Evolutionary conservation across 2,797 vertebrate genomes (phyloP), one percentile per base, ranked within the genome.

Genomic region (Anniella stebbinsi): DNA sequence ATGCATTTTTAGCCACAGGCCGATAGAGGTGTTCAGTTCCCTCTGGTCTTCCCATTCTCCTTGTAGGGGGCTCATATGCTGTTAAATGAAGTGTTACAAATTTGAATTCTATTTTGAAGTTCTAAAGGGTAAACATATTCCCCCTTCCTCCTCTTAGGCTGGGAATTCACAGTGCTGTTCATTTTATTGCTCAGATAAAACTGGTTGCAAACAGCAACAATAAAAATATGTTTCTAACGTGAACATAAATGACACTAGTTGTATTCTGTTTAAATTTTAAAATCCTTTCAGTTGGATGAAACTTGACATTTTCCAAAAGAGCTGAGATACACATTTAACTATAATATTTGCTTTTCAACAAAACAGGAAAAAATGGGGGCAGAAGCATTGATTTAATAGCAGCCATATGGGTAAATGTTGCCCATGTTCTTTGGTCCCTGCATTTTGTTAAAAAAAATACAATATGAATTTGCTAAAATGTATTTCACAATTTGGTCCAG

Each of bases 51-150:
- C 93, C 93, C 95, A 92, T 94, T 92, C 48, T 21, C 90, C 84
- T 94, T 95, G 95, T 95, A 36, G 17, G 94, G 93, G 96, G 95
- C 97, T 97, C 94, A 96, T 97, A 96, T 93, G 87, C 94, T 93
- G 89, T 94, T 96, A 95, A 97, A 97, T 97, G 97, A 97, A 97
- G 96, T 97, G 96, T 94, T 97, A 94, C 86, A 91, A 93, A 92
- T 93, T 95, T 95, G 94, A 95, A 94, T 97, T 96, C 96, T 97
- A 97, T 96, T 95, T 93, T 96, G 95, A 90, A 95, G 94, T 95
- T 96, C 94, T 96, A 96, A 97, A 96, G 92, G 95, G 93, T 63
- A 63, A 93, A 94, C 93, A 91, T 92, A 21, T 83, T 91, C 94
- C 85, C 6, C 45, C 45, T 84, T 92, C 85, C 6, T 6, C 45